Conservation (phyloP, 2,113 vertebrate genomes). For the Lagenorhynchus albirostris region DNA sequence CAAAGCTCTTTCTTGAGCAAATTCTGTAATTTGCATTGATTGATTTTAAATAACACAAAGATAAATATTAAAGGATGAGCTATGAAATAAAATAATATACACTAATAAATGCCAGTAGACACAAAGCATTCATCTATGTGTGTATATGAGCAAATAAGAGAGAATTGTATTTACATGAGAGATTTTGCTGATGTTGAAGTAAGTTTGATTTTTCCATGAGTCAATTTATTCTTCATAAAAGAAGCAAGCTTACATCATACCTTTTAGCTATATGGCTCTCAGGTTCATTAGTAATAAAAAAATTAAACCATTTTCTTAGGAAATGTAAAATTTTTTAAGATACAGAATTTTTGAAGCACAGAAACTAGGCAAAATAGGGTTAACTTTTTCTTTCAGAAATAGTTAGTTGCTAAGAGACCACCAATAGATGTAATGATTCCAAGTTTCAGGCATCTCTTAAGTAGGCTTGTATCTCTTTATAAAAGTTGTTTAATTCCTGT, state of each 20-base stretch:
- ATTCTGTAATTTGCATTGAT: background rate
- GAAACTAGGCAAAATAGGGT: background rate
- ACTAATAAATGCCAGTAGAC: background rate
- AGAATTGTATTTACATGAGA: background rate
- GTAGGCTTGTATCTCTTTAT: background rate
- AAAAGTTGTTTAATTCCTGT: constrained; percentile 21
- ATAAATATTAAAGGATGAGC: background rate
- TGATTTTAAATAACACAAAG: background rate
- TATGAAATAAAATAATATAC: background rate
- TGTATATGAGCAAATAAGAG: background rate
- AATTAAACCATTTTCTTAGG: background rate
- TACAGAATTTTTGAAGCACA: background rate
- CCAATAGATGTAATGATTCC: background rate
- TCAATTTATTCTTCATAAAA: background rate
- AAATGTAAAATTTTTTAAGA: background rate
- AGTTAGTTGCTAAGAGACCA: constrained; percentile 15
- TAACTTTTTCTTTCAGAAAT: background rate
- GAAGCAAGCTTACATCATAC: background rate
- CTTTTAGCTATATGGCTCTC: background rate
- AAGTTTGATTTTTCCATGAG: background rate
- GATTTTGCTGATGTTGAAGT: background rate
- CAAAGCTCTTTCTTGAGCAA: background rate
- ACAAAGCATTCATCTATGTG: background rate
- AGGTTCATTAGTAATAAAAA: background rate
- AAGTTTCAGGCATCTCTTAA: background rate